Base-by-base conservation (phyloP, 2,113 vertebrate species). In the Lonchura striata region DNA sequence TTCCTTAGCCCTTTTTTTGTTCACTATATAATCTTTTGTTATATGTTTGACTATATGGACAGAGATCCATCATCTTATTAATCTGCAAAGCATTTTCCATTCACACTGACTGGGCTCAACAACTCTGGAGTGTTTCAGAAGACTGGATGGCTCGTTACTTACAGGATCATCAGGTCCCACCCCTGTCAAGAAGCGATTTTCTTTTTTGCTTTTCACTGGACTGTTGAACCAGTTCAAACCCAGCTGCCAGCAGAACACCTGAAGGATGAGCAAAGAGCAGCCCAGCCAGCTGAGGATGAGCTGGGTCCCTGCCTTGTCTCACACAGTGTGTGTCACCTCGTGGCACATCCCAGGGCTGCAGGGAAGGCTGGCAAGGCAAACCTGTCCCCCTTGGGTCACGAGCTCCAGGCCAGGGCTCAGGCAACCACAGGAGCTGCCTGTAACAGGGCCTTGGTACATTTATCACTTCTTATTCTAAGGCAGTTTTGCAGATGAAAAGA, bases 401-500 rank as follows among this genome's bases (percentile, higher is more conserved):
- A 78, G 35, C 65, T 82, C 47, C 56, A 15, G 19, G n/a, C 11
- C 76, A 80, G 39, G 15, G 28, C 65, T 65, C 44, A 11, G 80
- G n/a, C 66, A 85, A 49, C 5, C 57, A 47, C 16, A 11, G 52
- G 24, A 91, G 18, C 42, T 30, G 35, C 80, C 59, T 28, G 24
- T 22, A 74, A 53, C 86, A 65, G 44, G 18, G 49, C 23, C 57
- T 56, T 47, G 71, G 77, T 71, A 57, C 30, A 65, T 85, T 69
- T 91, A 60, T 84, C 79, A 60, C 68, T 90, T 94, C 63, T 69
- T 57, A 49, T 68, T 90, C 78, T n/a, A 23, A 23, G 16, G 60
- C 24, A 47, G 41, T 91, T 95, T 82, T 83, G 68, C 47, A 90
- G 87, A 88, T 81, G 39, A 85, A 91, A 81, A 87, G 66, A 70